Conservation (phyloP, 2,888 invertebrate genomes). For the Campoplex nolae region DNA sequence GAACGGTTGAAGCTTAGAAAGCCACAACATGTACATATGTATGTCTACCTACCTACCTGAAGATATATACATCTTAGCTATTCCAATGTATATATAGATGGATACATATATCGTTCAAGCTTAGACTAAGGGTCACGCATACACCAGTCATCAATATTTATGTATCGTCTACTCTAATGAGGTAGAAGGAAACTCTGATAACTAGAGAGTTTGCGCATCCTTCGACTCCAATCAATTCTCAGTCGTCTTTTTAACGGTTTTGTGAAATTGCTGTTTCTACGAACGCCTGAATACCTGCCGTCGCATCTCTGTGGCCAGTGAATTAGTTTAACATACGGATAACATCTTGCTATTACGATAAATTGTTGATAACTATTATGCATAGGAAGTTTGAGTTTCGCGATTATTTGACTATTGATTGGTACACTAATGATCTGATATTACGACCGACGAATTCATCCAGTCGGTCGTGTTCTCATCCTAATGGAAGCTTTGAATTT, state of each 20-base stretch:
- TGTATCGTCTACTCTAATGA: conserved; percentile 45
- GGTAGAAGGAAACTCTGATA: conserved; percentile 48
- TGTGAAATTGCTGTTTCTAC: conserved; percentile 27
- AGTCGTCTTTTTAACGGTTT: conserved; percentile 29
- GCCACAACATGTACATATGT: not conserved
- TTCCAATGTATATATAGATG: conserved; percentile 17
- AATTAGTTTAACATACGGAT: conserved; percentile 28
- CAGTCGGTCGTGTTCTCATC: not conserved
- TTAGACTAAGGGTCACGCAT: conserved; percentile 11
- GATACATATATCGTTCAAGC: not conserved
- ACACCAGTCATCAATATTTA: not conserved
- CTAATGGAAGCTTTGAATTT: conserved; percentile 2
- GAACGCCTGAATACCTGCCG: not conserved
- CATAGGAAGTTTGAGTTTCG: conserved; percentile 1
- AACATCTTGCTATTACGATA: not conserved
- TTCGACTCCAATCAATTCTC: conserved; percentile 41
- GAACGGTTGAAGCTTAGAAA: conserved; percentile 41
- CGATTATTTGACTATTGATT: not conserved
- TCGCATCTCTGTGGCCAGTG: conserved; percentile 19
- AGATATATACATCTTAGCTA: conserved; percentile 14
- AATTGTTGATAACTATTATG: conserved; percentile 33
- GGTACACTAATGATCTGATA: not conserved
- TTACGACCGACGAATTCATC: not conserved
- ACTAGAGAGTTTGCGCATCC: conserved; percentile 22
- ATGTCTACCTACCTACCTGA: conserved; percentile 4